Evolutionary conservation across 2,113 vertebrate species (phyloP).

Genomic region (Verasper variegatus): DNA sequence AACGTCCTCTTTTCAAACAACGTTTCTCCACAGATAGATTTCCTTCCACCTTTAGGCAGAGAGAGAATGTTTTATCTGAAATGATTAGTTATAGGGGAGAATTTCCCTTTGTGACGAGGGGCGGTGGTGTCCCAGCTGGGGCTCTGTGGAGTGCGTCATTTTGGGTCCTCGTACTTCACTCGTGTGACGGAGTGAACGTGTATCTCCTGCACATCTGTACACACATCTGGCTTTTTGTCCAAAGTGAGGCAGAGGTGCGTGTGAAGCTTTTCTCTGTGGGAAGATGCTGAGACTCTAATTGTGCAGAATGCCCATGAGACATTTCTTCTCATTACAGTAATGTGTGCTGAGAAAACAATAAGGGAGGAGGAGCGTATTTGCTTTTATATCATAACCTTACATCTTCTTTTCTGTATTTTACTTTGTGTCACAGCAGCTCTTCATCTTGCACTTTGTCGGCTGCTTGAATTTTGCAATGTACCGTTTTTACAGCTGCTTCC

Average conservation of each 20-base stretch:
- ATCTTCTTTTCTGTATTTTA: not conserved
- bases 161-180: too few relatives aligned
- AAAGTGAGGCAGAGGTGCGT: conserved; percentile 12
- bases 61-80: too few relatives aligned
- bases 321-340: conserved; percentile 50
- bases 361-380: conserved; percentile 7
- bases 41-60: too few relatives aligned
- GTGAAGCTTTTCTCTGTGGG: conserved; percentile 22
- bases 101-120: not conserved
- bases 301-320: conserved; percentile 50
- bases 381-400: conserved; percentile 9
- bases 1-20: too few relatives aligned
- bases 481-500: not conserved
- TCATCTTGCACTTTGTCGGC: not conserved
- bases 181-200: too few relatives aligned
- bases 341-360: conserved; percentile 31
- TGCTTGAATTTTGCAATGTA: not conserved
- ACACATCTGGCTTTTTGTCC: not conserved
- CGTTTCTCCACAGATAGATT: too few relatives aligned
- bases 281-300: not conserved
- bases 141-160: not conserved
- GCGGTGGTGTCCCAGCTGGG: not conserved
- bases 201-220: not conserved
- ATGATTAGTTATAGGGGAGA: not conserved
- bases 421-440: not conserved